A percentile compares a stretch with the other conserved stretches of the same genome.
Conservation (phyloP, 2,113 vertebrate species). For the Gallinago undulata region DNA sequence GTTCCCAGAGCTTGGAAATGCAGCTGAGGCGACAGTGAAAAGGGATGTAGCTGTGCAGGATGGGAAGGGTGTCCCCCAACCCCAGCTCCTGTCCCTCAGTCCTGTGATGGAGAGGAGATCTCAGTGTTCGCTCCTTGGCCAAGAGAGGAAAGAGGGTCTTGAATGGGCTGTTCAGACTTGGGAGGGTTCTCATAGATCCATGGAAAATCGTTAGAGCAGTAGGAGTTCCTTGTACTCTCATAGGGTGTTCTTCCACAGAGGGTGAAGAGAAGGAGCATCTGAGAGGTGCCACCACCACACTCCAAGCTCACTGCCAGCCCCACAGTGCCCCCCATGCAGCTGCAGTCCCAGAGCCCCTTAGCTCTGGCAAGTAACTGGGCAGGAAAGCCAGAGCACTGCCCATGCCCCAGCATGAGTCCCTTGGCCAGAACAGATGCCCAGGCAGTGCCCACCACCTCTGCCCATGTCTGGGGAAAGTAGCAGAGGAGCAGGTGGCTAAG, state of each 20-base stretch:
- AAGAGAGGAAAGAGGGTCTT: neutral
- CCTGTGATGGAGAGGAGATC: fast-evolving
- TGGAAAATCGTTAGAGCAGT: fast-evolving
- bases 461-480: neutral
- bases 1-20: neutral
- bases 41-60: neutral
- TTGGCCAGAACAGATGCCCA: fast-evolving
- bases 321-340: fast-evolving
- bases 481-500: neutral
- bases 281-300: neutral
- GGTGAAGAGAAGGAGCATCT: fast-evolving
- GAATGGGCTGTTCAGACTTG: neutral
- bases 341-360: neutral
- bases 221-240: fast-evolving
- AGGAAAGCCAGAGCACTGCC: neutral
- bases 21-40: fast-evolving
- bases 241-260: fast-evolving
- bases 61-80: neutral
- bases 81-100: neutral
- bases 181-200: neutral
- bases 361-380: too few species aligned
- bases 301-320: neutral
- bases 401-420: fast-evolving
- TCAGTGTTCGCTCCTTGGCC: neutral
- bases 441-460: too few species aligned